These are phyloP conservation scores for Rhinichthys osculus DNA, from an alignment of 2,797 vertebrate genomes.

Conservation along the genomic window DNA sequence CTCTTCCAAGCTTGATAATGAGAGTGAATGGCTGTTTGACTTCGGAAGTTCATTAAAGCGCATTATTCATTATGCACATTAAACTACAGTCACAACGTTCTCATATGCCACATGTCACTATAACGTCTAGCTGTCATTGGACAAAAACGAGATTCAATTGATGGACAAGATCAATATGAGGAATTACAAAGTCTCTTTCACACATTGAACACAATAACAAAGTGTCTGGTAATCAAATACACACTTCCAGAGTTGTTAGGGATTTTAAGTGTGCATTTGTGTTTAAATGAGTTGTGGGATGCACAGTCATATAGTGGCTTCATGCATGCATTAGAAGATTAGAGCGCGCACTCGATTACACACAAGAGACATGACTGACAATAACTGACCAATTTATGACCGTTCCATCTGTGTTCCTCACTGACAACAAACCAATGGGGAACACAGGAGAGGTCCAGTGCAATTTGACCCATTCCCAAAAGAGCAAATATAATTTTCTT, in stretches of 20 bases:
- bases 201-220: neutral
- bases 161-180: neutral
- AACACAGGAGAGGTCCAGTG: neutral
- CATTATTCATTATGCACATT: too few relatives aligned
- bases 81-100: neutral
- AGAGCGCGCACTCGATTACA: constrained; percentile 20
- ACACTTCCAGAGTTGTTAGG: neutral
- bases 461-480: neutral
- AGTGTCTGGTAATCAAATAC: neutral
- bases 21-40: too few relatives aligned
- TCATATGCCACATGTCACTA: neutral
- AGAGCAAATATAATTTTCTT: neutral
- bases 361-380: neutral
- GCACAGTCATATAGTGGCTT: constrained; percentile 4
- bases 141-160: neutral
- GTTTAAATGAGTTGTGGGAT: constrained; percentile 25
- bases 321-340: constrained; percentile 5
- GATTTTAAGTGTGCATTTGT: neutral
- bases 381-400: constrained; percentile 1
- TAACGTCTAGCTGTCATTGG: neutral
- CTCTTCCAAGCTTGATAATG: too few relatives aligned
- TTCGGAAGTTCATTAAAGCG: too few relatives aligned
- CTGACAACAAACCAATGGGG: neutral
- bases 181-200: neutral
- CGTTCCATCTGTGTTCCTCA: neutral